A percentile compares a stretch with the other conserved stretches of the same genome.
Conservation (phyloP, 2,113 vertebrate species). For the Pachypanchax playfairii region DNA sequence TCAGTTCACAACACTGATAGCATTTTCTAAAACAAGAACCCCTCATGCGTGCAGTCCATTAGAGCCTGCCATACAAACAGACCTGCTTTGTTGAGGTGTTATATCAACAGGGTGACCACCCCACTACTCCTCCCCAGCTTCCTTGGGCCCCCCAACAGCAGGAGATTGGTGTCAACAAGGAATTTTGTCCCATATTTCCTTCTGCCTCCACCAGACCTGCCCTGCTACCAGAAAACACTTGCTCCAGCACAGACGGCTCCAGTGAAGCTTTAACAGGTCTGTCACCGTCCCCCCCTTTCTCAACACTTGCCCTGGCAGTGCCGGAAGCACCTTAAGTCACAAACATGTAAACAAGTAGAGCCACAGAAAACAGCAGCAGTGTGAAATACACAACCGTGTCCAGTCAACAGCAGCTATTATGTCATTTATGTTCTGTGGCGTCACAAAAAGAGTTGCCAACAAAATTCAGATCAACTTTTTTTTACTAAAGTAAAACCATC, state of each 20-base stretch:
- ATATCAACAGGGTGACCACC: slow-evolving; percentile 79
- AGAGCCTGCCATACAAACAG: slow-evolving; percentile 76
- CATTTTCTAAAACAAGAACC: slow-evolving; percentile 65
- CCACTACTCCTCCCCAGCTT: slow-evolving; percentile 72
- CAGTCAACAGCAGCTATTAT: slow-evolving; percentile 65
- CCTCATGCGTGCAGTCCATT: slow-evolving; percentile 71
- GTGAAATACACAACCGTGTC: slow-evolving; percentile 64
- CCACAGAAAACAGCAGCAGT: slow-evolving; percentile 57
- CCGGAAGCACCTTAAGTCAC: slow-evolving; percentile 69
- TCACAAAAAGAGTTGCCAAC: slow-evolving; percentile 45
- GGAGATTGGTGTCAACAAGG: slow-evolving; percentile 82
- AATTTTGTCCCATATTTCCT: slow-evolving; percentile 78
- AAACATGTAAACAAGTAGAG: slow-evolving; percentile 68
- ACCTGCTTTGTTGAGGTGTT: slow-evolving; percentile 82
- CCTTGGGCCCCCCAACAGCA: slow-evolving; percentile 78
- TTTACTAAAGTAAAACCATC: slow-evolving; percentile 55
- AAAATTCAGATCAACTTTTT: slow-evolving; percentile 41
- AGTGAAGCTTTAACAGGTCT: slow-evolving; percentile 70
- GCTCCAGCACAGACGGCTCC: slow-evolving; percentile 71
- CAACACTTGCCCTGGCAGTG: slow-evolving; percentile 49
- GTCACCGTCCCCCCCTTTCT: slow-evolving; percentile 50
- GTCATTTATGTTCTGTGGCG: slow-evolving; percentile 62
- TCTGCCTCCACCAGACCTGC: slow-evolving; percentile 69
- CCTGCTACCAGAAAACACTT: slow-evolving; percentile 72
- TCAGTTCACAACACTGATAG: slow-evolving; percentile 39